Evolutionary conservation across 2,888 invertebrate species (phyloP).

Genomic region (Caenorhabditis imperialis): DNA sequence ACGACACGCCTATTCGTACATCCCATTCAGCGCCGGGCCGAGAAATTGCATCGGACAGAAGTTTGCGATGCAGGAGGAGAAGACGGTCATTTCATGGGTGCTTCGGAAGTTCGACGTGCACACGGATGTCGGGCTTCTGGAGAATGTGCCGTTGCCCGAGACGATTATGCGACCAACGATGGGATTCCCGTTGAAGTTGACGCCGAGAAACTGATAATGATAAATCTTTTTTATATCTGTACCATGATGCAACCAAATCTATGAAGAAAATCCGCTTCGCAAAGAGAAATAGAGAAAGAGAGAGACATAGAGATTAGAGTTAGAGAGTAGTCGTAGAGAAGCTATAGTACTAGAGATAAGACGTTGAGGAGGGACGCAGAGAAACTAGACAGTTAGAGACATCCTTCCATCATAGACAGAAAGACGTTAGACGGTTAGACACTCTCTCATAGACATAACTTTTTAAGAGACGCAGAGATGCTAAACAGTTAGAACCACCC

Average conservation of each 20-base stretch:
- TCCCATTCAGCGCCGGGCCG: slow-evolving; percentile 80
- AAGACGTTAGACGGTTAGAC: no score
- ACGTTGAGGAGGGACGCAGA: no score
- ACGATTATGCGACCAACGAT: slow-evolving; percentile 61
- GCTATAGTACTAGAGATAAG: no score
- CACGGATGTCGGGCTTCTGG: slow-evolving; percentile 60
- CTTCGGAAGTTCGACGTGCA: slow-evolving; percentile 75
- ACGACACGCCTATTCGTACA: slow-evolving; percentile 80
- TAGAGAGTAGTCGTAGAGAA: no score
- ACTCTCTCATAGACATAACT: no score
- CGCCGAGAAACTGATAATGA: slow-evolving; percentile 17
- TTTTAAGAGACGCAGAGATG: no score
- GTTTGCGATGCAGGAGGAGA: slow-evolving; percentile 73
- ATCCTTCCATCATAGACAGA: no score
- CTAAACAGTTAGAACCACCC: no score
- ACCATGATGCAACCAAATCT: no score
- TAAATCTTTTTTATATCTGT: background rate
- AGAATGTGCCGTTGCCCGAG: slow-evolving; percentile 66
- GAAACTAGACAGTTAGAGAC: no score
- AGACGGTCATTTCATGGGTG: slow-evolving; percentile 78
- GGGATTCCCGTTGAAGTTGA: slow-evolving; percentile 60
- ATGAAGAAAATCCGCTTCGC: no score
- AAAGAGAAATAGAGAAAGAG: slow-evolving; percentile 11
- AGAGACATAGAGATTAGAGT: background rate
- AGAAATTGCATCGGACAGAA: slow-evolving; percentile 80